These are phyloP conservation scores for Tolypeutes matacus DNA, from an alignment of 2,797 vertebrate genomes.

Conservation along the genomic window DNA sequence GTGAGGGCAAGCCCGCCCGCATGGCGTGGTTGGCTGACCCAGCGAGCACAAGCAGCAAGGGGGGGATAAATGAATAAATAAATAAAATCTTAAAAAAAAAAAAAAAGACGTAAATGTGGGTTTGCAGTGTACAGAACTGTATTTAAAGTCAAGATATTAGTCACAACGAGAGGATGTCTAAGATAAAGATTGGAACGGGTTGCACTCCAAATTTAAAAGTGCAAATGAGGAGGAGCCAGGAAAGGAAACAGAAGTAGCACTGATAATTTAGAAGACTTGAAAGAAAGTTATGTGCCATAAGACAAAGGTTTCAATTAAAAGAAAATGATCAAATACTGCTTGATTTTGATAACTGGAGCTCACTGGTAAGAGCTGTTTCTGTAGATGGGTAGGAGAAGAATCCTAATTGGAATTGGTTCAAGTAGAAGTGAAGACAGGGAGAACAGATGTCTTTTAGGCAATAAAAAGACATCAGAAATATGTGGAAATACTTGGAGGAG, in stretches of 20 bases:
- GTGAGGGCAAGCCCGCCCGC: too few relatives aligned
- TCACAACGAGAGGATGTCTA: not conserved
- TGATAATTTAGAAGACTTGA: not conserved
- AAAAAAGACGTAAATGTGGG: not conserved
- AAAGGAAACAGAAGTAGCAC: not conserved
- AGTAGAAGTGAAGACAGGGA: not conserved
- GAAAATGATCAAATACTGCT: not conserved
- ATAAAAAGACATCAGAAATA: not conserved
- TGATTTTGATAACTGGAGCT: not conserved
- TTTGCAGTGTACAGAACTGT: not conserved
- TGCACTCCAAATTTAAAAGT: not conserved
- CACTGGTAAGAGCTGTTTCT: not conserved
- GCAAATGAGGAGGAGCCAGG: not conserved
- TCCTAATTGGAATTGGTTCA: not conserved
- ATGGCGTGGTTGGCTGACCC: too few relatives aligned
- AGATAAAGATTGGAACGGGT: not conserved
- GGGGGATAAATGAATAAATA: too few relatives aligned
- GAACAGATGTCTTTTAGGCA: not conserved
- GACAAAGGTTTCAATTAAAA: not conserved
- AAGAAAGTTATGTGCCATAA: not conserved
- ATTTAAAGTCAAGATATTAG: not conserved
- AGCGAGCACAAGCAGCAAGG: too few relatives aligned
- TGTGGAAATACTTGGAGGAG: not conserved
- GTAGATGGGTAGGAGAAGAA: not conserved
- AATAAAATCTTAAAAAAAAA: too few relatives aligned